phyloP scores from a whole-genome alignment of 2,797 vertebrate species.

The Coccyzus lansbergi region DNA sequence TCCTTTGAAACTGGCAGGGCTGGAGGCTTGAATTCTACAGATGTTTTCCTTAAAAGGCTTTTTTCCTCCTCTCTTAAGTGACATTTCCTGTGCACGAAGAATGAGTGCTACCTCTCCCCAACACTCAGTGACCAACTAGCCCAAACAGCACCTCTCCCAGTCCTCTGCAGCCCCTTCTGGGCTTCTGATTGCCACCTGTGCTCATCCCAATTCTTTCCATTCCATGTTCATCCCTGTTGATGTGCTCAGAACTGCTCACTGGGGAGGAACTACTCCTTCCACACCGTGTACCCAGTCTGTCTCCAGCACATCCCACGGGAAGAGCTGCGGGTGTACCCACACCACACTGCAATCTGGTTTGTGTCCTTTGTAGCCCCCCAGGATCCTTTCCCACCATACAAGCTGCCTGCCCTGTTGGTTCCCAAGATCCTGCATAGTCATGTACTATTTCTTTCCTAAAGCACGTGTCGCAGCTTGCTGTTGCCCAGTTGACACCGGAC shows the following conservation, averaged over 20 bases:
- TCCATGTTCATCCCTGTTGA: background rate
- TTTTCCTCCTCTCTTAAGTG: background rate
- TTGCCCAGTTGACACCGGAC: background rate
- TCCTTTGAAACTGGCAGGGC: background rate
- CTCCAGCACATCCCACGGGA: background rate
- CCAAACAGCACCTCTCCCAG: background rate
- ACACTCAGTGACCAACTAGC: fast-evolving
- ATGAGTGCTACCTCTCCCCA: background rate
- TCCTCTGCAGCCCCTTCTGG: background rate
- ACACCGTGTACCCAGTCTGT: background rate
- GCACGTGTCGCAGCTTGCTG: background rate
- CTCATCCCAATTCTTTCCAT: background rate
- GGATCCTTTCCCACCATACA: background rate
- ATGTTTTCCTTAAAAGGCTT: background rate
- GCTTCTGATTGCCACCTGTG: background rate
- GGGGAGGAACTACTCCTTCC: background rate
- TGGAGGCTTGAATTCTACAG: background rate
- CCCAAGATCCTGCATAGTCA: background rate
- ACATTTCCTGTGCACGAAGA: background rate
- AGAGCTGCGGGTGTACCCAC: background rate
- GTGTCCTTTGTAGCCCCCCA: background rate
- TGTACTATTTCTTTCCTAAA: background rate
- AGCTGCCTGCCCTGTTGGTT: background rate
- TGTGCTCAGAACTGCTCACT: fast-evolving
- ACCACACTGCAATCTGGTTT: background rate